These are phyloP conservation scores for Temnopleurus reevesii DNA, from an alignment of 53 echinoderm and acorn worm genomes.

Conservation along the genomic window DNA sequence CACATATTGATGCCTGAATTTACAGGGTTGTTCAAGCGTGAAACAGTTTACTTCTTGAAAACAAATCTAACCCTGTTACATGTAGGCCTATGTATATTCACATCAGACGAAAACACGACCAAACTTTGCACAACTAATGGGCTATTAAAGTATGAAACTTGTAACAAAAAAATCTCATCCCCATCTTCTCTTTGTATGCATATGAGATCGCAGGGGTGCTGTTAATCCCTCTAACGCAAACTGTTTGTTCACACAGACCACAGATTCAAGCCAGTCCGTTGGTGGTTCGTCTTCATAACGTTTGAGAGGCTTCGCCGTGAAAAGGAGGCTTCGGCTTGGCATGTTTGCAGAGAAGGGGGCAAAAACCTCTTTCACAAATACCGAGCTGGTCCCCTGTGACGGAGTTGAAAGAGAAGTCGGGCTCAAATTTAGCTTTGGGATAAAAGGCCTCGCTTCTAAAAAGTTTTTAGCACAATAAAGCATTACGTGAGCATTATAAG, in stretches of 20 bases:
- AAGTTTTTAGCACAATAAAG: slow-evolving; percentile 22
- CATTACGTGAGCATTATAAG: slow-evolving; percentile 30
- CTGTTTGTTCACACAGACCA: slow-evolving; percentile 44
- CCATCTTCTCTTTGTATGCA: not conserved
- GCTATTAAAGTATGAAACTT: too few relatives aligned
- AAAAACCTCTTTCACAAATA: slow-evolving; percentile 40
- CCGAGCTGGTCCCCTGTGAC: not conserved
- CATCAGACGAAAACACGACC: too few relatives aligned
- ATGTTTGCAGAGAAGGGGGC: slow-evolving; percentile 45
- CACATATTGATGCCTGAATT: too few relatives aligned
- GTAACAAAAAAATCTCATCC: too few relatives aligned
- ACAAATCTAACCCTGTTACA: too few relatives aligned
- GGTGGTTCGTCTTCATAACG: not conserved
- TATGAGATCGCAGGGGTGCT: not conserved
- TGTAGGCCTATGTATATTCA: too few relatives aligned
- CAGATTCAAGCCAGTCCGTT: not conserved
- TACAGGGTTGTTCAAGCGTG: too few relatives aligned
- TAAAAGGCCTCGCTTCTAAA: slow-evolving; percentile 28
- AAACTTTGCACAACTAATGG: too few relatives aligned
- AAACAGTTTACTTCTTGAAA: too few relatives aligned
- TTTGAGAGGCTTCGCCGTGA: slow-evolving; percentile 31
- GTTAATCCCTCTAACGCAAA: slow-evolving; percentile 25
- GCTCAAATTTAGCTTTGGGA: not conserved
- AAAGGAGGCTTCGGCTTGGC: slow-evolving; percentile 19
- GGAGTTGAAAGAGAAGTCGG: slow-evolving; percentile 20